Evolutionary conservation across 2,797 vertebrate species (phyloP), one percentile per base, ranked within the genome.

Genomic region (Cossypha caffra): DNA sequence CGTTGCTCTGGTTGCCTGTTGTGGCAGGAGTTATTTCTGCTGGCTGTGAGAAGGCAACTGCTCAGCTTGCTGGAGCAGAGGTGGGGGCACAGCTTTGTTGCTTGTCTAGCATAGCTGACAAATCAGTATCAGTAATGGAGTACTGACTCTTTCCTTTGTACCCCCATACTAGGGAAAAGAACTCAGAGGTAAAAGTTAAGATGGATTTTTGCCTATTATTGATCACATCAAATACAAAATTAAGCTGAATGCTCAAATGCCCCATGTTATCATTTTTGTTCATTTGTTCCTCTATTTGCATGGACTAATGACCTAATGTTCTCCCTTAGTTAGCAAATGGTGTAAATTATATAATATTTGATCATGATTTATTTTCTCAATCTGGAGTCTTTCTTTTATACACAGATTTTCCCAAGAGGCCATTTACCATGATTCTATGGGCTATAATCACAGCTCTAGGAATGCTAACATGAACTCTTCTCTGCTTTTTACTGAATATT

Each of bases 401-500:
- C 86, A 90, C 72, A 91, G 51, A 86, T 94, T 86, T 91, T 95
- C 96, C 96, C 95, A 82, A 78, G 91, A 94, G 94, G 57, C 90
- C 86, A 71, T 97, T 96, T 95, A 90, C 91, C 76, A 54, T 78
- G 73, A 88, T 84, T 95, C 87, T 72, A 23, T 50, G 85, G 79
- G 38, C 61, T 71, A 37, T 93, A 95, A 96, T 96, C 80, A 63
- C 92, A 96, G 95, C 57, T 80, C 92, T 77, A 95, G 81, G 91
- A 96, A 97, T 92, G 88, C 69, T 96, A 96, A 94, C 93, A 93
- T 95, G 87, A 85, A 90, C 88, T 92, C 79, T 94, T 91, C 92
- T 87, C 82, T 92, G 54, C 50, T 95, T 96, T 90, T 93, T 66
- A 38, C 91, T 97, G 96, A 97, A 97, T 97, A 97, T 97, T 97